Evolutionary conservation across 1,140 invertebrate genomes (phyloP).

Genomic region (Anadara kagoshimensis): DNA sequence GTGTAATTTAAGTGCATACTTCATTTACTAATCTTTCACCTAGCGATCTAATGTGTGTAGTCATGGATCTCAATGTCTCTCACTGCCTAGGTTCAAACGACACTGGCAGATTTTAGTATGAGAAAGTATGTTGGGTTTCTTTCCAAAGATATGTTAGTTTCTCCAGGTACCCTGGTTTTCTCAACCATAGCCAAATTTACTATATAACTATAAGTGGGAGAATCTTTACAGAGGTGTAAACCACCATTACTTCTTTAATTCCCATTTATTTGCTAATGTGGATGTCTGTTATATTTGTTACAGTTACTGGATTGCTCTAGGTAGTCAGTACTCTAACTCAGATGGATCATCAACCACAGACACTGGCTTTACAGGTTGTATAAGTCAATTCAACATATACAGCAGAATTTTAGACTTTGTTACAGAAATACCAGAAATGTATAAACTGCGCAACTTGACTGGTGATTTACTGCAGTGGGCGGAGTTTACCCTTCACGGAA

Average conservation of each 20-base stretch:
- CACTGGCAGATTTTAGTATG: too few species aligned
- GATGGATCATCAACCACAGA: slow-evolving; percentile 73
- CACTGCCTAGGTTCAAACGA: too few species aligned
- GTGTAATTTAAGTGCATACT: too few species aligned
- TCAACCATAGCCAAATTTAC: neutral
- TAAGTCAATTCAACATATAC: slow-evolving; percentile 97
- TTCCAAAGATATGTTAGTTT: too few species aligned
- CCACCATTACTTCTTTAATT: neutral
- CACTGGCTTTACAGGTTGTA: slow-evolving; percentile 93
- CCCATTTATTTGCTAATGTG: neutral
- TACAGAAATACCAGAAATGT: slow-evolving; percentile 87
- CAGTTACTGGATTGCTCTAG: slow-evolving; percentile 93
- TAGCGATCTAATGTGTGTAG: too few species aligned
- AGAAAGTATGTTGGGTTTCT: too few species aligned
- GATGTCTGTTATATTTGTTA: slow-evolving; percentile 59
- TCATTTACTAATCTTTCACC: too few species aligned
- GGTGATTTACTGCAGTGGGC: slow-evolving; percentile 38
- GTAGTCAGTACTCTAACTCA: slow-evolving; percentile 81
- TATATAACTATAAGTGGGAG: neutral
- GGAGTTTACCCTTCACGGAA: slow-evolving; percentile 38
- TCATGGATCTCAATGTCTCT: too few species aligned
- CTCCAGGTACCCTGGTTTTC: neutral
- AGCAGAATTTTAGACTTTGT: slow-evolving; percentile 91
- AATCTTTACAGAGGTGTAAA: neutral
- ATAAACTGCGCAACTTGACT: slow-evolving; percentile 10